Base-by-base conservation (phyloP, 2,888 invertebrate species). In the Sarcophaga caerulescens region DNA sequence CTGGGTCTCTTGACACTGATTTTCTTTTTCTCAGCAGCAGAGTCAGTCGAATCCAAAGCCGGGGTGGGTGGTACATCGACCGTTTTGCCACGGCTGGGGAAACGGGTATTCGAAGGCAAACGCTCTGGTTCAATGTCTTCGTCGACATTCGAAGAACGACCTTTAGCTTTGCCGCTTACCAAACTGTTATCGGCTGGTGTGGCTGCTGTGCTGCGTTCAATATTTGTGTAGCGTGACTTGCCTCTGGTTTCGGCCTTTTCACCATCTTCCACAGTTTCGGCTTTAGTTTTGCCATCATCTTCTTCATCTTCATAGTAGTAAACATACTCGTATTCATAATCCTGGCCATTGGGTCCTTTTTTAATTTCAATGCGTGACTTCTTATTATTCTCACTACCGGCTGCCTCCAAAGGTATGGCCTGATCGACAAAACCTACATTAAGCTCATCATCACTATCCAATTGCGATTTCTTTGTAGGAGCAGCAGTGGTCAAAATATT, bases 271-370 rank as follows among this genome's bases (percentile, higher is more conserved):
- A 88, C 77, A 5, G 80, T 94, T 93, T 74, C 94, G 92, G 90
- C 93, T 71, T 92, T 93, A 59, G 87, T 89, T 84, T 87, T 85
- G n/a, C 88, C 89, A 59, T 88, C 89, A 70, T 95, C 95, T 23
- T 96, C 96, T 4, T 97, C 97, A 88, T 97, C 97, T 89, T 97
- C 97, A 90, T 98, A 98, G 91, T 98, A 98, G 91, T 98, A 98
- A 44, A 98, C 96, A 91, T 98, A 98, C 92, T 98, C 98, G 90
- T 97, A 98, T 92, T 98, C 98, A 90, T 97, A 97, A 91, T 98
- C 97, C 92, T 97, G 96, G 2, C 97, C 97, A 90, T 97, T 97
- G 1, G 97, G 97, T 17, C 97, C 97, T 91, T 97, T 97, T 90
- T 97, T 97, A 52, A 97, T 96, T 94, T 97, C 96, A 89, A 96